phyloP scores from a whole-genome alignment of 1,140 invertebrate species.

The Platyscapa corneri region DNA sequence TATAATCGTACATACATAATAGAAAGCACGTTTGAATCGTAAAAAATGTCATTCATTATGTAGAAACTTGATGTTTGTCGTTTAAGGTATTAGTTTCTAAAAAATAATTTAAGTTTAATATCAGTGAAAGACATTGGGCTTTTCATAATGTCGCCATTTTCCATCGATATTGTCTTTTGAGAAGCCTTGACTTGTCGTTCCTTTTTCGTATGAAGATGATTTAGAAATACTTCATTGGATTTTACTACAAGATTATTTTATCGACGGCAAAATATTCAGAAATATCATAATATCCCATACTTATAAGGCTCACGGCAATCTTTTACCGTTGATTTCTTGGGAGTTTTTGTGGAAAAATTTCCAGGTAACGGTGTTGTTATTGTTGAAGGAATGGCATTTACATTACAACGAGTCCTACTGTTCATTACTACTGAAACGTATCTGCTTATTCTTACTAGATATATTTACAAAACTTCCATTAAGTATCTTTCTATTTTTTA shows the following conservation, averaged over 20 bases:
- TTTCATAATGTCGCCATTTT: neutral
- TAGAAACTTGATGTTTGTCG: neutral
- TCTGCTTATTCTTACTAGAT: neutral
- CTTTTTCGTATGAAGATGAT: neutral
- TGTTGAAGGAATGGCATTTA: neutral
- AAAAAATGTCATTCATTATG: neutral
- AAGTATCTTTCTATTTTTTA: neutral
- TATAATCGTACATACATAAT: neutral
- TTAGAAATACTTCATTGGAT: neutral
- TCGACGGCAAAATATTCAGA: neutral
- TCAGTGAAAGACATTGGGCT: neutral
- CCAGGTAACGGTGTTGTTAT: neutral
- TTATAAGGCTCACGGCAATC: neutral
- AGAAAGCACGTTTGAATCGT: neutral
- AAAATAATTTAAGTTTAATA: neutral
- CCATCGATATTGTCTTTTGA: neutral
- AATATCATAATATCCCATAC: neutral
- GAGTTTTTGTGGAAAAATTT: constrained; percentile 2
- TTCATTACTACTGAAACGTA: neutral
- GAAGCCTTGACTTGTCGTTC: neutral
- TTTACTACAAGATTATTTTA: neutral
- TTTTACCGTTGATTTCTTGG: neutral
- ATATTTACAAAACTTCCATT: neutral
- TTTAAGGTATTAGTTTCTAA: neutral
- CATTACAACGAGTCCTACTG: neutral